These are phyloP conservation scores for Unio delphinus DNA, from an alignment of 2,888 invertebrate species.

Conservation along the genomic window DNA sequence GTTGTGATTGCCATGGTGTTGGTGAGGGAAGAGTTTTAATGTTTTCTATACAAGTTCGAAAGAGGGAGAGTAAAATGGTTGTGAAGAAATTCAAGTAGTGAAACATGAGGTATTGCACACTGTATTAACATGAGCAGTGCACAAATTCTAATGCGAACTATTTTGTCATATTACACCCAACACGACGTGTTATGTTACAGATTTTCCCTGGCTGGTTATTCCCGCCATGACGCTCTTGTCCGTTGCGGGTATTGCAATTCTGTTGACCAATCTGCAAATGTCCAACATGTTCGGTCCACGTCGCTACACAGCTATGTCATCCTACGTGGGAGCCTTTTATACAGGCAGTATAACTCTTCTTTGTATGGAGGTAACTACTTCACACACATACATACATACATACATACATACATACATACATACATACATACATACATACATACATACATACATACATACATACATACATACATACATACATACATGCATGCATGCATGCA, in stretches of 20 bases:
- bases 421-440: no score
- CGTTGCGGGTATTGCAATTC: constrained; percentile 44
- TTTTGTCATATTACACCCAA: neutral
- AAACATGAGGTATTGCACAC: no score
- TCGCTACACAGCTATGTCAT: constrained; percentile 49
- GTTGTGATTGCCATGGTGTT: no score
- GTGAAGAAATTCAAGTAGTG: no score
- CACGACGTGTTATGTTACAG: constrained; percentile 27
- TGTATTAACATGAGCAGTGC: neutral
- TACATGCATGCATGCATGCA: no score
- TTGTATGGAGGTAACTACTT: constrained; percentile 50
- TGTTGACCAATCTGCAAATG: constrained; percentile 51
- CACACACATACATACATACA: neutral
- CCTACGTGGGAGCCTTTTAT: constrained; percentile 50
- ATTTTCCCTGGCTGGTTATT: constrained; percentile 54
- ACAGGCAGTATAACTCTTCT: constrained; percentile 52
- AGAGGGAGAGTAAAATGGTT: no score
- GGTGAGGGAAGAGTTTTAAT: no score
- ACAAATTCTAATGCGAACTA: neutral
- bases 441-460: no score
- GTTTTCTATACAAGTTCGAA: no score
- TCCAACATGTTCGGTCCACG: constrained; percentile 49
- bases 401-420: no score
- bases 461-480: no score
- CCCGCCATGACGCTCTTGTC: constrained; percentile 51